Percentiles rank a stretch among this genome's conserved stretches.
Evolutionary conservation across 1,140 invertebrate species (phyloP).

Genomic region (Eufriesea mexicana): DNA sequence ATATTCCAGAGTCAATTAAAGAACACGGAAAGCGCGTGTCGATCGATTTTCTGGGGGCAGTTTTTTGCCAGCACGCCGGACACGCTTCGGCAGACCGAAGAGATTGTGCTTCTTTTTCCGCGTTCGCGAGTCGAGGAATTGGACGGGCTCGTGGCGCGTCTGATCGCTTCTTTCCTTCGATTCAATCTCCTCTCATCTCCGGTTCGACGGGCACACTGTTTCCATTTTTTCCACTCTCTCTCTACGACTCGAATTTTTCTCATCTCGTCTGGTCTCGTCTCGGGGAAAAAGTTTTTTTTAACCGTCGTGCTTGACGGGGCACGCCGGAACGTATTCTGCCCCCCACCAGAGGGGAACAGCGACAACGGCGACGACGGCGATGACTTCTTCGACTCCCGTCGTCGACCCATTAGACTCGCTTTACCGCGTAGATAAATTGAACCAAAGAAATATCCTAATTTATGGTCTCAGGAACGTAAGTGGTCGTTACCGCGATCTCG

Average conservation of each 20-base stretch:
- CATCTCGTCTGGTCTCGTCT: not conserved
- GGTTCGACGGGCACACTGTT: conserved; percentile 18
- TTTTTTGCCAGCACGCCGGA: conserved; percentile 41
- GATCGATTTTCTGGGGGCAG: conserved; percentile 14
- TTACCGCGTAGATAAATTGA: conserved; percentile 56
- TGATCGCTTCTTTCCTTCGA: conserved; percentile 56
- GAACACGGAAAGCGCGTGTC: conserved; percentile 25
- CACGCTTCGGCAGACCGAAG: conserved; percentile 43
- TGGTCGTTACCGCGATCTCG: conserved; percentile 52
- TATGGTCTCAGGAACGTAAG: conserved; percentile 41
- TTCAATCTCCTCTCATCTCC: conserved; percentile 38
- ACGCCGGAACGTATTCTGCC: not conserved
- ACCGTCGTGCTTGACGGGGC: conserved; percentile 27
- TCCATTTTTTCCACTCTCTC: conserved; percentile 14
- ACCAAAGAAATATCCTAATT: conserved; percentile 48
- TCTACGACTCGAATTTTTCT: conserved; percentile 6
- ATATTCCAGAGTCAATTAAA: conserved; percentile 22
- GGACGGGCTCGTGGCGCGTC: conserved; percentile 38
- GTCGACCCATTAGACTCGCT: conserved; percentile 46
- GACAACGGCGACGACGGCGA: not conserved
- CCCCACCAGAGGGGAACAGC: not conserved
- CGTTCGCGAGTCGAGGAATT: not conserved
- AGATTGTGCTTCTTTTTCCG: conserved; percentile 46
- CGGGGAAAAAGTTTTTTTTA: conserved; percentile 20
- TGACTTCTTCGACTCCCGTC: not conserved